Percentiles rank a stretch among this genome's conserved stretches.
phyloP scores from a whole-genome alignment of 2,888 invertebrate genomes.

The Tipula vernalis region DNA sequence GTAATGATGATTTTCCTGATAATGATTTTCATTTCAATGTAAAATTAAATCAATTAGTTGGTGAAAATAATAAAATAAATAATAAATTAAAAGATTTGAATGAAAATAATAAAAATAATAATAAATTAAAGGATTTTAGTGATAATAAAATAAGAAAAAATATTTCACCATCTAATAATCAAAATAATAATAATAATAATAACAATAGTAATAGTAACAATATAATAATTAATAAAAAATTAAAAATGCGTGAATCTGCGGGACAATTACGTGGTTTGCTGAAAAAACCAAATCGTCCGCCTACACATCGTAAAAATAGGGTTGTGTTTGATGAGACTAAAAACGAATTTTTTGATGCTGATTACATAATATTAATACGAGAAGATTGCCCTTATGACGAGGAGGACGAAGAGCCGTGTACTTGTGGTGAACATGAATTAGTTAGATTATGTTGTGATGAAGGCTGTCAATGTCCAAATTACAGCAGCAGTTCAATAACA shows the following conservation, averaged over 20 bases:
- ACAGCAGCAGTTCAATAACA: neutral
- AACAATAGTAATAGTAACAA: neutral
- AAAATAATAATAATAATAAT: constrained; percentile 11
- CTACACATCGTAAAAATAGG: constrained; percentile 56
- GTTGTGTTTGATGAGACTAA: constrained; percentile 81
- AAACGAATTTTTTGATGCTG: constrained; percentile 85
- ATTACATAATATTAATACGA: constrained; percentile 80
- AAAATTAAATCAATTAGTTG: neutral
- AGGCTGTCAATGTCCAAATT: constrained; percentile 41
- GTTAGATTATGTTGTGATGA: constrained; percentile 53
- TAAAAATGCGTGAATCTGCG: constrained; percentile 36
- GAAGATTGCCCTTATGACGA: constrained; percentile 79
- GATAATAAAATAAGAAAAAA: neutral
- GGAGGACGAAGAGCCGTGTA: constrained; percentile 61
- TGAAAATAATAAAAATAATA: neutral
- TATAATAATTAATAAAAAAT: neutral
- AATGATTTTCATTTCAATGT: neutral
- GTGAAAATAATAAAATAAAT: neutral
- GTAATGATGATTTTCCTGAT: neutral
- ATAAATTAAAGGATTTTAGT: neutral
- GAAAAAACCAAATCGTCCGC: constrained; percentile 58
- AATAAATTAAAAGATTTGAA: neutral
- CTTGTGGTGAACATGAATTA: constrained; percentile 57
- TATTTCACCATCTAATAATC: neutral
- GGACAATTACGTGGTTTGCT: constrained; percentile 40